Base-by-base conservation (phyloP, 2,113 vertebrate genomes). In the Spheniscus mendiculus region DNA sequence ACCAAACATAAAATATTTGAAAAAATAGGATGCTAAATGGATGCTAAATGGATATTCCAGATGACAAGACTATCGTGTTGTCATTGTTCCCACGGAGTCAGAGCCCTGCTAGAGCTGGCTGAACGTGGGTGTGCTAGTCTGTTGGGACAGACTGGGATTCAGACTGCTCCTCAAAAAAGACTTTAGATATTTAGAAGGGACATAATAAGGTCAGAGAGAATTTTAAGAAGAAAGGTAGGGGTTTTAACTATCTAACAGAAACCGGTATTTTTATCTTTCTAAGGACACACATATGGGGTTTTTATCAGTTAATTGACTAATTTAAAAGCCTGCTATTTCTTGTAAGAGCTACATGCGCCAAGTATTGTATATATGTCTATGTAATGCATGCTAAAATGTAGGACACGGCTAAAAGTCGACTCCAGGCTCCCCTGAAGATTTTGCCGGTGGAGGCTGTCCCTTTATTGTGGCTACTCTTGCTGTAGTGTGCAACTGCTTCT, bases 301-400 rank as follows among this genome's bases (percentile, higher is more conserved):
- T 90, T 50, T 82, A 55, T 50, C 89, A 23, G 10, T 74, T 88
- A 96, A 74, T 18, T 65, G 47, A 56, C 40, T 91, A 11, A 42
- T 91, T 93, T 32, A 93, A 96, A 95, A 97, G 26, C 21, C 45
- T 87, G 34, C 38, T 72, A 42, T 94, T 93, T 82, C 62, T 88
- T 61, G 5, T 94, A 97, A 94, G 70, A 65, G 22, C 83, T 91
- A 66, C 11, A 47, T 56, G 69, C 29, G 80, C 50, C 76, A 92
- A 87, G n/a, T 71, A 77, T 44, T 82, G 47, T 40, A 27, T 53
- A 18, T 27, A 22, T 19, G 12, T 70, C 9, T 61, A 42, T 6
- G 23, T 42, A 93, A 94, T 44, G 70, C 67, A 63, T 22, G 14
- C 12, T 91, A 74, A 95, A 72, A 89, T 45, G 65, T 72, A 92